phyloP scores from a whole-genome alignment of 2,888 invertebrate species.

The Xylota segnis region DNA sequence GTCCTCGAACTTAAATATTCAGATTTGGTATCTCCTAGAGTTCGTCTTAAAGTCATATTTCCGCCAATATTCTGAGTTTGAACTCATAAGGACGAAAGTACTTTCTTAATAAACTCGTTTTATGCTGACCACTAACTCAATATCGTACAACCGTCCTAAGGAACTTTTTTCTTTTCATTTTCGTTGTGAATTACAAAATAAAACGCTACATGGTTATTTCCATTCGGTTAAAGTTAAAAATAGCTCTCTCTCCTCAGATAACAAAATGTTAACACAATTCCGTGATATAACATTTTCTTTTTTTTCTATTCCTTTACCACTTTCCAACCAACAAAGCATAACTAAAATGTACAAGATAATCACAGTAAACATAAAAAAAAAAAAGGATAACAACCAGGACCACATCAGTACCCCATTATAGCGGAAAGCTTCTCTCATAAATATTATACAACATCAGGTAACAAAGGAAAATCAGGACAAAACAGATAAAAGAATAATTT shows the following conservation, averaged over 20 bases:
- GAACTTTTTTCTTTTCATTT: too few relatives aligned
- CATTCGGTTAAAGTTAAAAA: not conserved
- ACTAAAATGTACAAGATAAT: conserved; percentile 7
- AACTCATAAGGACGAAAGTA: too few relatives aligned
- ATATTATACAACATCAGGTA: conserved; percentile 25
- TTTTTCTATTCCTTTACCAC: not conserved
- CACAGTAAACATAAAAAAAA: conserved; percentile 15
- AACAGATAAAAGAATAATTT: conserved; percentile 52
- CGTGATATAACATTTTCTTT: not conserved
- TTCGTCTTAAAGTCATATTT: too few relatives aligned
- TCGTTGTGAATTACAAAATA: too few relatives aligned
- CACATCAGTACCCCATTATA: conserved; percentile 9
- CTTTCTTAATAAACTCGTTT: too few relatives aligned
- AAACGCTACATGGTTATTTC: too few relatives aligned
- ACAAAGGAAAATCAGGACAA: conserved; percentile 44
- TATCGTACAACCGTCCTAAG: too few relatives aligned
- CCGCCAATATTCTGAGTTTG: too few relatives aligned
- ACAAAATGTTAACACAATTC: not conserved
- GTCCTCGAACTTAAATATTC: too few relatives aligned
- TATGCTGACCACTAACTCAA: too few relatives aligned
- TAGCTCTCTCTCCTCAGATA: not conserved
- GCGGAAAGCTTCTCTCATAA: conserved; percentile 36
- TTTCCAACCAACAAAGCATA: not conserved
- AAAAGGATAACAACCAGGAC: conserved; percentile 5
- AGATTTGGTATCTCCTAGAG: too few relatives aligned